phyloP scores from a whole-genome alignment of 2,797 vertebrate species.

The Lemur catta region DNA sequence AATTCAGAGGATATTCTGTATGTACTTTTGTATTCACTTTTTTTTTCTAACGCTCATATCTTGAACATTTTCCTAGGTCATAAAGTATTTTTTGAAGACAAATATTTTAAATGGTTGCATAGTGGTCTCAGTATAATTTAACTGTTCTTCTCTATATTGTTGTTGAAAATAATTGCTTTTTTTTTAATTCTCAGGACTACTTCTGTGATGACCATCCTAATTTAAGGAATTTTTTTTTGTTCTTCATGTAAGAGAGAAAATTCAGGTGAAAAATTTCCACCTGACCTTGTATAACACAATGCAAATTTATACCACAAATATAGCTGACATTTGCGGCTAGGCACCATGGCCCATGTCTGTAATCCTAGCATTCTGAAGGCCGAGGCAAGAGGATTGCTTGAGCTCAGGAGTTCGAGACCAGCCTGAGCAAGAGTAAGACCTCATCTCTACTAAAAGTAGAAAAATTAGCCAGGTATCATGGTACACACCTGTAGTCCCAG shows the following conservation, averaged over 20 bases:
- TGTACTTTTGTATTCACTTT: neutral
- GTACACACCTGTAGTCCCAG: no score
- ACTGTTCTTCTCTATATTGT: neutral
- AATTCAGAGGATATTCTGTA: neutral
- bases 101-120: neutral
- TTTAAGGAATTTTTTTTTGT: neutral
- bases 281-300: neutral
- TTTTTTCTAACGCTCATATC: neutral
- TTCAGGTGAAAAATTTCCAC: neutral
- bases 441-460: no score
- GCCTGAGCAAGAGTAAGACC: no score
- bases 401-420: no score
- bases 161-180: neutral
- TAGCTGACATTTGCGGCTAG: neutral
- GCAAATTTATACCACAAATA: neutral
- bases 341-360: no score
- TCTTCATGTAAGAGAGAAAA: neutral
- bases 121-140: neutral
- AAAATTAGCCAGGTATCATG: no score
- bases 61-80: neutral
- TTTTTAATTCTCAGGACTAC: neutral
- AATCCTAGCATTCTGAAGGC: no score
- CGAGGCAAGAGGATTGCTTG: no score
- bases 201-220: neutral
- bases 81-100: neutral